These are phyloP conservation scores for Mus pahari DNA, from an alignment of 2,113 vertebrate genomes.

Conservation along the genomic window DNA sequence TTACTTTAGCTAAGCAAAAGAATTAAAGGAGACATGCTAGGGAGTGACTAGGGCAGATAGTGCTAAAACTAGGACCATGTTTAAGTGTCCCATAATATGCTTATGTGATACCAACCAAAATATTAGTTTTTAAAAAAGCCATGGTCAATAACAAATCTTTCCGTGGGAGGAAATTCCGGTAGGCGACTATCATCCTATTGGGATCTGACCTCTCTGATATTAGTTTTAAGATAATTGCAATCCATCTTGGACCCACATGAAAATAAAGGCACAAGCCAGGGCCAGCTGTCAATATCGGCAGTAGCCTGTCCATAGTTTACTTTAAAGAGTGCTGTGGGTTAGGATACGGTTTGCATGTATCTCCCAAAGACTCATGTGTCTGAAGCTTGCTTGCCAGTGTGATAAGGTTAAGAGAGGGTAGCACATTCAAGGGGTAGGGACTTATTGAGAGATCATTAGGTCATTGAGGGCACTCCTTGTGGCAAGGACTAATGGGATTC, in stretches of 20 bases:
- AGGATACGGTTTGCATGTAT: neutral
- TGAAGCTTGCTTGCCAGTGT: neutral
- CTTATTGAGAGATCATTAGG: neutral
- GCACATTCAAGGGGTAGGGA: neutral
- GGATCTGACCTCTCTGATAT: neutral
- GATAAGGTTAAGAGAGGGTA: neutral
- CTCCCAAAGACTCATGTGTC: neutral
- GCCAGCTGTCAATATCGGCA: neutral
- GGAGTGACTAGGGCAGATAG: neutral
- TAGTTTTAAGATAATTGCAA: neutral
- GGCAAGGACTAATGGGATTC: neutral
- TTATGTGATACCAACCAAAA: neutral
- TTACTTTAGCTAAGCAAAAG: neutral
- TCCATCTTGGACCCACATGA: neutral
- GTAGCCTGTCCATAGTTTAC: neutral
- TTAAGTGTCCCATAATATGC: neutral
- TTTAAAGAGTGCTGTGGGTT: no score
- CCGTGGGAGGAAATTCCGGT: neutral
- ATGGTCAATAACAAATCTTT: neutral
- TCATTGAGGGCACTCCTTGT: neutral
- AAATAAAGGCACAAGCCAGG: neutral
- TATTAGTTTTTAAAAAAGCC: neutral
- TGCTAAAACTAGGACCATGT: neutral
- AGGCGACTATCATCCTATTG: neutral
- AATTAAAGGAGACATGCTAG: slow-evolving; percentile 14